Base-by-base conservation (phyloP, 2,113 vertebrate genomes). In the Hepsetus odoe region DNA sequence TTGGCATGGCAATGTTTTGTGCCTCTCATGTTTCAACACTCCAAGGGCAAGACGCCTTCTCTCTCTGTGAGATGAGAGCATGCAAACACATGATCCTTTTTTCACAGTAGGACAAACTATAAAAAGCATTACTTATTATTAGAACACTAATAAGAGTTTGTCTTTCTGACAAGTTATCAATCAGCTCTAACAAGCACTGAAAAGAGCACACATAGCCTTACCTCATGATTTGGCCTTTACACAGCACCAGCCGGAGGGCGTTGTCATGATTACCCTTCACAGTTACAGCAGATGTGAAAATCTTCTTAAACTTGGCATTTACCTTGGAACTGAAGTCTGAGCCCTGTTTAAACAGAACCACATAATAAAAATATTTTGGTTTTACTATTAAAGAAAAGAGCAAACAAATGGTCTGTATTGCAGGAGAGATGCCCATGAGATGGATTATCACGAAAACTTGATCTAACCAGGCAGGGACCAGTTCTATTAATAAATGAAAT, bases 181-280 rank as follows among this genome's bases (percentile, higher is more conserved):
- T 16, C n/a, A 5, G 49, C 51, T 24, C 22, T 55, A 11, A 1
- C 18, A 20, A 55, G 51, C n/a, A 24, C 51, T 55, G 88, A 88
- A 62, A 80, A 81, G 83, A 81, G 82, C 56, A 85, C 83, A 74
- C 85, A 88, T 85, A 84, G 80, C 26, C 84, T 84, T 58, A 98
- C 98, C 95, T 95, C 84, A 96, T 95, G 81, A 99, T 99, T 80
- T 93, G 94, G 86, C 98, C 98, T 83, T 98, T 99, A 81, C 96
- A 95, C 84, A 99, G 88, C 85, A 96, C 93, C 58, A 99, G 91
- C 26, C 95, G 94, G 56, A 99, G 92, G 85, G 97, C 96, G 32
- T 97, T 96, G 69, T 98, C 96, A 82, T 93, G 91, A 22, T 90
- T 83, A 87, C 94, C 93, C 0, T 97, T 95, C 53, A 93, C 92